Conservation (phyloP, 2,797 vertebrate genomes). For the Phrynocephalus vlangalii region DNA sequence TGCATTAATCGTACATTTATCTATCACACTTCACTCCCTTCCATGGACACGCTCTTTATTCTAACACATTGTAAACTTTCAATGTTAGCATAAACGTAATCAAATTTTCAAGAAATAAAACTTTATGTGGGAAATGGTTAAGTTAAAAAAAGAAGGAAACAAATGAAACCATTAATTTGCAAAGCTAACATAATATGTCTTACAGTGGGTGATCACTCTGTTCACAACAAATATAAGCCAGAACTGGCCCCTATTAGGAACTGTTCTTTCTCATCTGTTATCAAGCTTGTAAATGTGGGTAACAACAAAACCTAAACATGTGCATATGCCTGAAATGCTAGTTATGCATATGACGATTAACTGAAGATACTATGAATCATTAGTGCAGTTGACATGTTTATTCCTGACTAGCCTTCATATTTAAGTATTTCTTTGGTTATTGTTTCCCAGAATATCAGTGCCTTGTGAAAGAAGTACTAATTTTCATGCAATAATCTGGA, state of each 20-base stretch:
- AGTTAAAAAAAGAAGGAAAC: not conserved
- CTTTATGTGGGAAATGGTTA: slow-evolving; percentile 6
- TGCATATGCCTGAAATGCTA: not conserved
- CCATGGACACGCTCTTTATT: not conserved
- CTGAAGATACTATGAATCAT: not conserved
- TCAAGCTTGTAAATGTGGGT: not conserved
- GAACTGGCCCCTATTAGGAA: not conserved
- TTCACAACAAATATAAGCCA: not conserved
- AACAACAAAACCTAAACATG: not conserved
- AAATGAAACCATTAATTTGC: not conserved
- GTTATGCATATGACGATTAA: not conserved
- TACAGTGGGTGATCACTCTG: not conserved
- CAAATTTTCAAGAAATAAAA: not conserved
- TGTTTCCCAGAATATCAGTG: not conserved
- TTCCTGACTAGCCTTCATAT: not conserved
- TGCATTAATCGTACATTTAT: not conserved
- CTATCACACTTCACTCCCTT: not conserved
- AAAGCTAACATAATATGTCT: not conserved
- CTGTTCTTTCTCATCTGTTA: not conserved
- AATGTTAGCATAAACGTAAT: not conserved
- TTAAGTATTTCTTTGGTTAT: not conserved
- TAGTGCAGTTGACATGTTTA: not conserved
- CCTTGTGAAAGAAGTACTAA: not conserved
- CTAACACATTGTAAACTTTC: not conserved
- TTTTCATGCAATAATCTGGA: not conserved